Evolutionary conservation across 2,888 invertebrate species (phyloP).

Genomic region (Neoitamus cyanurus): DNA sequence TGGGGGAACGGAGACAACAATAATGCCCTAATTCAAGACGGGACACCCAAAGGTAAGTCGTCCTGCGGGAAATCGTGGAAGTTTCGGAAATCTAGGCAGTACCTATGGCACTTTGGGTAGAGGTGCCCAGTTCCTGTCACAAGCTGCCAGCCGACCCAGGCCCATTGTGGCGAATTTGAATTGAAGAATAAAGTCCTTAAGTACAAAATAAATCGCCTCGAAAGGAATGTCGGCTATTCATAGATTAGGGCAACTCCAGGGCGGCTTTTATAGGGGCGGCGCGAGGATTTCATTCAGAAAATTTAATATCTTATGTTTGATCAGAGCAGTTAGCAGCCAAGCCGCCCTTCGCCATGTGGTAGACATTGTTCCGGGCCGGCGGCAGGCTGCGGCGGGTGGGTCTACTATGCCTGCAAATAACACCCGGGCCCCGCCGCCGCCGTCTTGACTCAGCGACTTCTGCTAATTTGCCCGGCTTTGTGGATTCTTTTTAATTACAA

Average conservation of each 20-base stretch:
- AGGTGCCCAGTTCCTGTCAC: not conserved
- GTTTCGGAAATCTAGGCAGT: not conserved
- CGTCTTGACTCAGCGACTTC: conserved; percentile 30
- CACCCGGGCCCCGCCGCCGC: not conserved
- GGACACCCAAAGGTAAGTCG: conserved; percentile 5
- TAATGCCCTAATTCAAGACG: conserved; percentile 13
- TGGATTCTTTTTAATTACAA: conserved; percentile 16
- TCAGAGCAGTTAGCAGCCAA: conserved; percentile 1
- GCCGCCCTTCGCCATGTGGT: conserved; percentile 1
- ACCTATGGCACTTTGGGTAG: not conserved
- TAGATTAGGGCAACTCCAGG: not conserved
- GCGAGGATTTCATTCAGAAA: conserved; percentile 24
- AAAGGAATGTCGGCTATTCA: conserved; percentile 28
- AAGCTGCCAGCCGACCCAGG: not conserved
- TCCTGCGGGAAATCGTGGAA: not conserved
- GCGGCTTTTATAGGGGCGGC: not conserved
- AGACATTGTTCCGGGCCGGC: conserved; percentile 7
- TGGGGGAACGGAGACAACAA: not conserved
- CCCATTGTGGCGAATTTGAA: conserved; percentile 13
- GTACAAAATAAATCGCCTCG: conserved; percentile 39
- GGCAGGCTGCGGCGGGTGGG: not conserved
- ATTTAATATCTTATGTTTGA: conserved; percentile 44
- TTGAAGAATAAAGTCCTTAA: conserved; percentile 41
- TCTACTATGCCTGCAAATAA: not conserved
- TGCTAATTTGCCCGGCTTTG: conserved; percentile 33